Conservation (phyloP, 2,888 invertebrate species). For the Lottia gigantea region DNA sequence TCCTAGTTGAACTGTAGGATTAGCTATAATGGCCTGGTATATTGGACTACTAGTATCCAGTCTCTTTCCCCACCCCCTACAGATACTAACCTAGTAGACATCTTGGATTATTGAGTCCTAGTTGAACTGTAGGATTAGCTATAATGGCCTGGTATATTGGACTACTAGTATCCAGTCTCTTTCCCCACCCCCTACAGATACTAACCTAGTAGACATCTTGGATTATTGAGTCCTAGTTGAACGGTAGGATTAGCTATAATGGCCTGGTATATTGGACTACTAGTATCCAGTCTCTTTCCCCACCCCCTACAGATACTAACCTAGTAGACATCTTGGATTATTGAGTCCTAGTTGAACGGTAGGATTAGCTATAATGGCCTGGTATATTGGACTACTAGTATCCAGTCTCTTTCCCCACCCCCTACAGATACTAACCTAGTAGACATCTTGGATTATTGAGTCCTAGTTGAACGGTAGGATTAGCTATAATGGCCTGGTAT, state of each 20-base stretch:
- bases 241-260: conserved; percentile 76
- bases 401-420: conserved; percentile 73
- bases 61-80: too few species aligned
- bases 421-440: conserved; percentile 72
- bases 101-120: too few species aligned
- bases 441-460: conserved; percentile 77
- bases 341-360: conserved; percentile 76
- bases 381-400: conserved; percentile 74
- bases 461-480: conserved; percentile 76
- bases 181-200: too few species aligned
- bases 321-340: conserved; percentile 76
- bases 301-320: conserved; percentile 69
- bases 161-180: too few species aligned
- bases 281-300: conserved; percentile 73
- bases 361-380: conserved; percentile 76
- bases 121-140: too few species aligned
- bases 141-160: too few species aligned
- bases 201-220: conserved; percentile 76
- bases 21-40: too few species aligned
- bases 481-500: conserved; percentile 75
- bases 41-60: too few species aligned
- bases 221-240: conserved; percentile 76
- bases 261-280: conserved; percentile 75
- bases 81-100: too few species aligned
- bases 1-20: too few species aligned